Percentiles rank a stretch among this genome's conserved stretches.
Evolutionary conservation across 1,140 invertebrate species (phyloP).

Genomic region (Brachionus manjavacas): DNA sequence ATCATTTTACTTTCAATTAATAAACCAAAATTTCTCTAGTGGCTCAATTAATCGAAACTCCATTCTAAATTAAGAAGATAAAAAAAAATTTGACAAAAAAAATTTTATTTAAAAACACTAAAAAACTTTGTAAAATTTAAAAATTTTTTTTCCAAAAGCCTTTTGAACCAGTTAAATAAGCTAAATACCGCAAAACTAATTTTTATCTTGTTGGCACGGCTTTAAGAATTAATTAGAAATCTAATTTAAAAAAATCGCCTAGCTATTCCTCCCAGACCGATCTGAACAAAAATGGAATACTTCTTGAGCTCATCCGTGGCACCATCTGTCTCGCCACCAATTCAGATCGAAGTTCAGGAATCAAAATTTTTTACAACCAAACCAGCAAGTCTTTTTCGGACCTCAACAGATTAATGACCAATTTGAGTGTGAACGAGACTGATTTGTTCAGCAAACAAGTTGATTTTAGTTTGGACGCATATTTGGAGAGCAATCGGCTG

Average conservation of each 20-base stretch:
- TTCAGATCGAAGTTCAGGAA: not conserved
- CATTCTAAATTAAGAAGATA: not conserved
- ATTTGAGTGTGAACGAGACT: not conserved
- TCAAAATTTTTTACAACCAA: not conserved
- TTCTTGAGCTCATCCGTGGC: not conserved
- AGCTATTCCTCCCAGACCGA: slow-evolving; percentile 17
- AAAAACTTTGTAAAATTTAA: not conserved
- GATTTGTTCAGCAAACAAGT: not conserved
- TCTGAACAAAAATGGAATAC: not conserved
- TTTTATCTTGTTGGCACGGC: not conserved
- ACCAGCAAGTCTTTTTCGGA: not conserved
- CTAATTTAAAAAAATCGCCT: not conserved
- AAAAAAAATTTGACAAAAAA: not conserved
- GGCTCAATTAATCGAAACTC: too few species aligned
- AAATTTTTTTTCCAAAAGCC: not conserved
- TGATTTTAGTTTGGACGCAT: not conserved
- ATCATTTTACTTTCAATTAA: too few species aligned
- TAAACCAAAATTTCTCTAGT: too few species aligned
- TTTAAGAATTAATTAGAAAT: not conserved
- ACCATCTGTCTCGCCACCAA: slow-evolving; percentile 20
- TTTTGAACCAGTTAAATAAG: not conserved
- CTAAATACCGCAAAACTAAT: not conserved
- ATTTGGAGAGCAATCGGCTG: not conserved
- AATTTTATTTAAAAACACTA: not conserved
- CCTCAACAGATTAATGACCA: not conserved